phyloP scores from a whole-genome alignment of 1,140 invertebrate species.

The Drosophila littoralis region DNA sequence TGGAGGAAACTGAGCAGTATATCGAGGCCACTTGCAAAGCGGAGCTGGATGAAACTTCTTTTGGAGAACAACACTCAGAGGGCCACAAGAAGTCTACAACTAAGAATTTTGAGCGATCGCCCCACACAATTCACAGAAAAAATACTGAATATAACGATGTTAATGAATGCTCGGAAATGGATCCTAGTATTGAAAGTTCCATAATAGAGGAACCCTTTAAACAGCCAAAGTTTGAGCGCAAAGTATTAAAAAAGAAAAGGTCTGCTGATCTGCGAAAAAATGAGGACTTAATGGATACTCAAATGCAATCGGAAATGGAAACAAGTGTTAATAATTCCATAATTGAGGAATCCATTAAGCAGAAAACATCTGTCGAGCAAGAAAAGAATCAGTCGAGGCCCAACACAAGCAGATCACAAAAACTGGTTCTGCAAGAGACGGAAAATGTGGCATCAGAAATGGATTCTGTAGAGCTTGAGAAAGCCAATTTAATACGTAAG shows the following conservation, averaged over 20 bases:
- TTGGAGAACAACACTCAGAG: conserved; percentile 24
- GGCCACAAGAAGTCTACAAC: neutral
- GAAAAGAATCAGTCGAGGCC: neutral
- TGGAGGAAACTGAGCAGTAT: conserved; percentile 56
- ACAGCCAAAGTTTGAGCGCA: neutral
- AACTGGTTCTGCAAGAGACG: neutral
- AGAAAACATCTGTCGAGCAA: neutral
- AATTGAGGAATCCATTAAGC: neutral
- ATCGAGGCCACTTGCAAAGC: conserved; percentile 31
- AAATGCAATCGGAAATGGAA: neutral
- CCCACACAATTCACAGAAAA: neutral
- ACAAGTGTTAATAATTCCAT: neutral
- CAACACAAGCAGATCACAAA: neutral
- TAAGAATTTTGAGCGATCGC: neutral
- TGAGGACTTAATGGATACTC: neutral
- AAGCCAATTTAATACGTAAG: neutral
- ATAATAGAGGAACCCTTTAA: neutral
- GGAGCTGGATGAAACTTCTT: conserved; percentile 4
- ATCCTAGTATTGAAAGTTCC: neutral
- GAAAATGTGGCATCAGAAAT: neutral
- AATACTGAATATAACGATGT: neutral
- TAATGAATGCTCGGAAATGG: neutral
- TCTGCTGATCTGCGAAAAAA: neutral
- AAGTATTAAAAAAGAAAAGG: neutral
- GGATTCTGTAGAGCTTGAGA: conserved; percentile 5